These are phyloP conservation scores for Griposia aprilina DNA, from an alignment of 2,888 invertebrate genomes.

Conservation along the genomic window DNA sequence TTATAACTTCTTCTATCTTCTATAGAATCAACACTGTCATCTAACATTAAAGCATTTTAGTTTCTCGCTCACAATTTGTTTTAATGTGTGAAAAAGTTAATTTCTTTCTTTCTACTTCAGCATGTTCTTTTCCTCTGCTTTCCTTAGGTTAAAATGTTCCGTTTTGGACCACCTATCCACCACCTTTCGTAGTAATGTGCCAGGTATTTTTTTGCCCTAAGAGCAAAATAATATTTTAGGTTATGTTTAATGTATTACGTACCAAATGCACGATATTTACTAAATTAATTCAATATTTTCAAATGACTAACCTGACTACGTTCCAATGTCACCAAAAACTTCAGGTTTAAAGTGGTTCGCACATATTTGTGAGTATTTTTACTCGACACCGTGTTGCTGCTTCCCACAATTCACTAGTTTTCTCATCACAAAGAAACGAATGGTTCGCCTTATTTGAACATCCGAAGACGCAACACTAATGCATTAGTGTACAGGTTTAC, in stretches of 20 bases:
- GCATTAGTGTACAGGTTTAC: not conserved
- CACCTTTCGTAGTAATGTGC: not conserved
- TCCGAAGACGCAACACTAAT: not conserved
- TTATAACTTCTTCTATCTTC: not conserved
- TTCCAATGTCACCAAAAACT: not conserved
- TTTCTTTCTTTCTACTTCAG: not conserved
- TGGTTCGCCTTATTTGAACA: slow-evolving; percentile 3
- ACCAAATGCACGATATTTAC: not conserved
- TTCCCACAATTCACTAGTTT: not conserved
- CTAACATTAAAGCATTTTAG: not conserved
- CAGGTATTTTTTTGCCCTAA: not conserved
- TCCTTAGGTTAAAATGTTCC: not conserved
- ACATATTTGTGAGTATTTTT: slow-evolving; percentile 6
- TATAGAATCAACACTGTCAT: not conserved
- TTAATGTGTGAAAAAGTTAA: not conserved
- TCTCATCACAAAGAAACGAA: not conserved
- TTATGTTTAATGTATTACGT: not conserved
- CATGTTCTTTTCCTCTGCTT: not conserved
- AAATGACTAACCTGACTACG: not conserved
- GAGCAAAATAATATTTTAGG: not conserved
- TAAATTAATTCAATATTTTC: not conserved
- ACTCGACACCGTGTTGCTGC: not conserved
- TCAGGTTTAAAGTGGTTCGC: not conserved
- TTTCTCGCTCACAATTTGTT: not conserved
- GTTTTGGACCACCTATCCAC: slow-evolving; percentile 1